Base-by-base conservation (phyloP, 2,113 vertebrate genomes). In the Zosterops borbonicus region DNA sequence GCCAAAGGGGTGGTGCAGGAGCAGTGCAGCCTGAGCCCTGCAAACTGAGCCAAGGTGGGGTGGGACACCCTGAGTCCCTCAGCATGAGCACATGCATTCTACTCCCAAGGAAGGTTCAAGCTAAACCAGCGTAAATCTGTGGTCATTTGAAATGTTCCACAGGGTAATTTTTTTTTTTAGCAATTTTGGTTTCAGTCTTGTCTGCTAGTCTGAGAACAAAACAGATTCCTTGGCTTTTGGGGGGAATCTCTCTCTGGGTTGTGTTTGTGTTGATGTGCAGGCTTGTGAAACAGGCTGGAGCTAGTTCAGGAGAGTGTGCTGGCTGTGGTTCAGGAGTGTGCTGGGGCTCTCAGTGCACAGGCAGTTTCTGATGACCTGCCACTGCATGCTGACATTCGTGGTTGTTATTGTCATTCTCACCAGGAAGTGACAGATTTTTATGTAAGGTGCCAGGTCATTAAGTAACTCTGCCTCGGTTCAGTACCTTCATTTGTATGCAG, bases 321-420 rank as follows among this genome's bases (percentile, higher is more conserved):
- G 88, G 33, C 62, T 56, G 85, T 74, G 67, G 62, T 37, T 76
- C 21, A 29, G 67, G 21, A 56, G 59, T 6, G 20, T 42, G 65
- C 81, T n/a, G 53, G 27, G 70, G 78, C 80, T 91, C 31, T 44
- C n/a, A 2, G 53, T 6, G 28, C 74, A 33, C 44, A 39, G 73
- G 58, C 74, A 29, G 65, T 62, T 86, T 80, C 92, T 85, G 75
- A 44, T 62, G 84, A 79, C 80, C 87, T 92, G 92, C 47, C 79
- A 22, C 85, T 28, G 53, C 50, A 22, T 27, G 88, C 83, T 89
- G 92, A 82, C 86, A 58, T 82, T 87, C 2, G 0, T 65, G 55
- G 53, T 35, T 81, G 89, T 68, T 93, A 73, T 68, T 96, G 89
- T 93, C 92, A 84, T 79, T 95, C 83, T 84, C 94, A 84, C 86